Evolutionary conservation across 1,140 invertebrate genomes (phyloP).

Genomic region (Leptopilina boulardi): DNA sequence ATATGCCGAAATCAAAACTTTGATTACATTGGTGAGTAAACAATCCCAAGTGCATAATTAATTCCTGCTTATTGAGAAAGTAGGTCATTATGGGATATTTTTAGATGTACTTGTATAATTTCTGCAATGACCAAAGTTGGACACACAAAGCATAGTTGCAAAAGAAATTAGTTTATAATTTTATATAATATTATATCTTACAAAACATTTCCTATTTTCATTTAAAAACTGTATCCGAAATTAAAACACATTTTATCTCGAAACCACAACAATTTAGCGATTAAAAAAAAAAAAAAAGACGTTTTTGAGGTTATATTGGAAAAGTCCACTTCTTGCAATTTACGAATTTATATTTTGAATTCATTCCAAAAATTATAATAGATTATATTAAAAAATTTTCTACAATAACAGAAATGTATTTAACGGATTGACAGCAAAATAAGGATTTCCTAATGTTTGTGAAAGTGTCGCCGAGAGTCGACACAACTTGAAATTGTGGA

Average conservation of each 20-base stretch:
- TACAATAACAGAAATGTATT: not conserved
- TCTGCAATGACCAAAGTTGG: conserved; percentile 14
- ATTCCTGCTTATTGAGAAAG: conserved; percentile 20
- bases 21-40: not conserved
- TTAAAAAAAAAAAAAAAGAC: not conserved
- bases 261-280: too few relatives aligned
- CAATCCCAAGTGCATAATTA: conserved; percentile 6
- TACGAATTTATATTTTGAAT: not conserved
- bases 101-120: conserved; percentile 25
- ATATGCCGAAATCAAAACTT: not conserved
- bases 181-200: not conserved
- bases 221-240: not conserved
- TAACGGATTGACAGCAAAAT: conserved; percentile 9
- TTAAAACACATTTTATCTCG: too few relatives aligned
- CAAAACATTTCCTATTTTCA: not conserved
- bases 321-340: not conserved
- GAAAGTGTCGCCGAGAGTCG: not conserved
- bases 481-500: not conserved
- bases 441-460: not conserved
- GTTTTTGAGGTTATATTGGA: conserved; percentile 8
- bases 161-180: conserved; percentile 4
- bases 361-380: not conserved
- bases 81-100: not conserved
- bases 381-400: not conserved
- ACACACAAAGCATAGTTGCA: not conserved